Evolutionary conservation across 37 sponge, comb jelly and placozoan species (phyloP).

Genomic region (Axinella damicornis): DNA sequence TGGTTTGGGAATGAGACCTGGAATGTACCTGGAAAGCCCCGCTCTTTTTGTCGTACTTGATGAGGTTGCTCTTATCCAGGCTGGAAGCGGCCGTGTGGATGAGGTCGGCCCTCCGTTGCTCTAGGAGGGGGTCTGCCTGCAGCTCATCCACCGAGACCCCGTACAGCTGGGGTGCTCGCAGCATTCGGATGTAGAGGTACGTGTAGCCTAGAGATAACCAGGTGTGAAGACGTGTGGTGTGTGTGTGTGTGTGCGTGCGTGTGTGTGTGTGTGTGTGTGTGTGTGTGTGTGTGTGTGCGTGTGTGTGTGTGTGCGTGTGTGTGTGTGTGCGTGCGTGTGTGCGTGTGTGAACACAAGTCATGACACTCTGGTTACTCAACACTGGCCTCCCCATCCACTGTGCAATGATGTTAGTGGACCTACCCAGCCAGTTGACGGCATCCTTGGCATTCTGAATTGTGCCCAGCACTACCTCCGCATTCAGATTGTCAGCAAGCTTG

Average conservation of each 20-base stretch:
- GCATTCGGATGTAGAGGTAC: constrained; percentile 95
- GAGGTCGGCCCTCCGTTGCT: constrained; percentile 91
- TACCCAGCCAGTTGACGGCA: constrained; percentile 94
- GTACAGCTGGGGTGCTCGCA: constrained; percentile 92
- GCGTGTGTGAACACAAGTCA: too few relatives aligned
- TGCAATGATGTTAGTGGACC: background rate
- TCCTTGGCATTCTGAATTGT: constrained; percentile 95
- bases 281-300: background rate
- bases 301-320: background rate
- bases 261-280: too few relatives aligned
- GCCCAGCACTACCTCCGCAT: constrained; percentile 97
- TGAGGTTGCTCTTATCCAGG: constrained; percentile 90
- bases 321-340: too few relatives aligned
- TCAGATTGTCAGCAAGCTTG: constrained; percentile 92
- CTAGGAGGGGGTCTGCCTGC: constrained; percentile 84
- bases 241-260: too few relatives aligned
- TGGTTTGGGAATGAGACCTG: too few relatives aligned
- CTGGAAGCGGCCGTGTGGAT: constrained; percentile 95
- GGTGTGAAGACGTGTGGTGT: background rate
- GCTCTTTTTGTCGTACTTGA: constrained; percentile 95
- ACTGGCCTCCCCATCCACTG: too few relatives aligned
- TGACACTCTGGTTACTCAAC: too few relatives aligned
- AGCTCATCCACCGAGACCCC: constrained; percentile 81
- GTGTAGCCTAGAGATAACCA: constrained; percentile 80
- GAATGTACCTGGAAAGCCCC: constrained; percentile 95